Evolutionary conservation across 2,888 invertebrate genomes (phyloP).

Genomic region (Bimastos eiseni): DNA sequence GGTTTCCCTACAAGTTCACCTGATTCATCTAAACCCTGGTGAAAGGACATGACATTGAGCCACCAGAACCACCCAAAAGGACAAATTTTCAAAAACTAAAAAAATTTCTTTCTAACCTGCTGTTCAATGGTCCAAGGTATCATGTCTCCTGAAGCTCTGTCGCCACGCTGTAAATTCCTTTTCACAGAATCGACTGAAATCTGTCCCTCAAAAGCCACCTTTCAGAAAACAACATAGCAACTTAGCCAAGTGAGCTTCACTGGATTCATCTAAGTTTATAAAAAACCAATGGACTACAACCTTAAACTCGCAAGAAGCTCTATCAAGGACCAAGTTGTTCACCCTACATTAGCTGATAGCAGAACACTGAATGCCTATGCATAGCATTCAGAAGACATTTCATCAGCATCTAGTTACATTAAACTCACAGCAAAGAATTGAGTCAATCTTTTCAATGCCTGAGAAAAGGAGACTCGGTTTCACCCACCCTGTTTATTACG

Average conservation of each 20-base stretch:
- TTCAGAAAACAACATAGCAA: background rate
- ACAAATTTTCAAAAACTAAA: background rate
- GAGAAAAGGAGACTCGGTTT: too few relatives aligned
- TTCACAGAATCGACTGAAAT: constrained; percentile 72
- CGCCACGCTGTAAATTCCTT: constrained; percentile 81
- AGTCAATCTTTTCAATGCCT: too few relatives aligned
- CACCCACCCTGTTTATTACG: too few relatives aligned
- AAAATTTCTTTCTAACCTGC: constrained; percentile 67
- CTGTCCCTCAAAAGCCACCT: constrained; percentile 73
- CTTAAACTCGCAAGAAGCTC: background rate
- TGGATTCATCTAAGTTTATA: background rate
- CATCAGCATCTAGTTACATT: too few relatives aligned
- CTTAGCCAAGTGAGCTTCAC: background rate
- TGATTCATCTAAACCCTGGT: background rate
- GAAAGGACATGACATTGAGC: background rate
- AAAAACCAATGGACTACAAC: background rate
- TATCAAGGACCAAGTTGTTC: background rate
- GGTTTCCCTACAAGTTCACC: background rate
- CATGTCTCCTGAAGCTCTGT: constrained; percentile 90
- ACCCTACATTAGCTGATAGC: background rate
- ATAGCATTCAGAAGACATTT: background rate
- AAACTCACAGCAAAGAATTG: too few relatives aligned
- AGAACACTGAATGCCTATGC: background rate
- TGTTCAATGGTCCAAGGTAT: constrained; percentile 98
- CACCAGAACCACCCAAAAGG: background rate